Percentiles rank a stretch among this genome's conserved stretches.
Evolutionary conservation across 2,113 vertebrate genomes (phyloP).

Genomic region (Oryzias melastigma): DNA sequence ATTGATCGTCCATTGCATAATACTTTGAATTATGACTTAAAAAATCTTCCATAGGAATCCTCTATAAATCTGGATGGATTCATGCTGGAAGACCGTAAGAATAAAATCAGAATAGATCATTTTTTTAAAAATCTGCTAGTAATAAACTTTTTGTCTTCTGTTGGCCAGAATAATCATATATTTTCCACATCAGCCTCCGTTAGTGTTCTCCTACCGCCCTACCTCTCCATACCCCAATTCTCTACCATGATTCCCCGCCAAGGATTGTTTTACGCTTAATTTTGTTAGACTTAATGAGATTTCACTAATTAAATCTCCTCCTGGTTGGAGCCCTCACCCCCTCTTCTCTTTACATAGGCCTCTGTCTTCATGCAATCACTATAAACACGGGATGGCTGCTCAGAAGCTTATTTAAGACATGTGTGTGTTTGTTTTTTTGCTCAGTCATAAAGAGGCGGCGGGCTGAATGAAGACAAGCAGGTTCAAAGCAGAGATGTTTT

Average conservation of each 20-base stretch:
- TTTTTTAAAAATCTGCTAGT: slow-evolving; percentile 40
- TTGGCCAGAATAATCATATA: slow-evolving; percentile 67
- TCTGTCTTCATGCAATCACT: slow-evolving; percentile 50
- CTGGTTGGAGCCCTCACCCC: slow-evolving; percentile 78
- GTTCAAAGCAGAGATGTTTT: slow-evolving; percentile 46
- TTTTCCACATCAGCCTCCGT: slow-evolving; percentile 77
- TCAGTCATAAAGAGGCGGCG: slow-evolving; percentile 52
- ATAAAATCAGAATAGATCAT: no score
- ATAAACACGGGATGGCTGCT: slow-evolving; percentile 83
- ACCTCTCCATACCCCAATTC: slow-evolving; percentile 76
- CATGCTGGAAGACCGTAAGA: no score
- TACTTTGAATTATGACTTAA: no score
- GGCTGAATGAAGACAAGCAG: slow-evolving; percentile 39
- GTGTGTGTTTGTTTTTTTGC: slow-evolving; percentile 85
- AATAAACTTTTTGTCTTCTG: slow-evolving; percentile 61
- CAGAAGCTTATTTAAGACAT: slow-evolving; percentile 77
- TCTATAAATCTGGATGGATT: no score
- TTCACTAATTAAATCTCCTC: slow-evolving; percentile 98
- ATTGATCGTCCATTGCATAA: no score
- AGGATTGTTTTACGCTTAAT: slow-evolving; percentile 97
- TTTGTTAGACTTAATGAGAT: slow-evolving; percentile 98
- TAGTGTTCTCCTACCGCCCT: slow-evolving; percentile 49
- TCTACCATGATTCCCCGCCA: slow-evolving; percentile 80
- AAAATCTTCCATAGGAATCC: no score
- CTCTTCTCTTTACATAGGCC: slow-evolving; percentile 6